These are phyloP conservation scores for Odontomyia ornata DNA, from an alignment of 2,888 invertebrate genomes.

Conservation along the genomic window DNA sequence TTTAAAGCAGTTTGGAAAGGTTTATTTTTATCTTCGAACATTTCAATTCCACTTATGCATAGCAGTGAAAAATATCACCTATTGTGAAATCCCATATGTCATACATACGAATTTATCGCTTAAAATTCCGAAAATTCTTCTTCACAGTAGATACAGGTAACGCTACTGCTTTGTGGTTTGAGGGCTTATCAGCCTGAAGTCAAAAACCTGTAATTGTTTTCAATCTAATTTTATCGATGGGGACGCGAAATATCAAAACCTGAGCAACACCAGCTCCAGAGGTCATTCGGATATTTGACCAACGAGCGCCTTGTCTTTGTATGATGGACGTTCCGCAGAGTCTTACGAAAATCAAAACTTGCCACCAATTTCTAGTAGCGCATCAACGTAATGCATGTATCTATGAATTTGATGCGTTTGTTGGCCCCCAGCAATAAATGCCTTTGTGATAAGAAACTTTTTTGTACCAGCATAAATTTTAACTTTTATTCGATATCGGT, in stretches of 20 bases:
- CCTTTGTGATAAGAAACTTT: constrained; percentile 23
- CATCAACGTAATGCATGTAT: not conserved
- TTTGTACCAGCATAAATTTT: not conserved
- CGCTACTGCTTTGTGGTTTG: not conserved
- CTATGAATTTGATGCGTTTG: constrained; percentile 26
- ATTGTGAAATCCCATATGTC: not conserved
- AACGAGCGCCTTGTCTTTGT: not conserved
- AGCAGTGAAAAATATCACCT: not conserved
- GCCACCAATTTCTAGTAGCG: not conserved
- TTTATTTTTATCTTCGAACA: too few species aligned
- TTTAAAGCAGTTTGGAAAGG: too few species aligned
- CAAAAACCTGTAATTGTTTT: constrained; percentile 40
- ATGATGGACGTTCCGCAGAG: not conserved
- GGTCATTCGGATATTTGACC: not conserved
- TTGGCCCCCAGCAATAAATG: constrained; percentile 20
- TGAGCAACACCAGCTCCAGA: not conserved
- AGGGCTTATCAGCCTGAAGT: not conserved
- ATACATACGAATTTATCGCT: not conserved
- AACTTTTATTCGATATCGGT: not conserved
- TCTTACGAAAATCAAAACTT: constrained; percentile 6
- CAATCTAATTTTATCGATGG: not conserved
- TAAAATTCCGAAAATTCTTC: constrained; percentile 39
- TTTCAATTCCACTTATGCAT: not conserved
- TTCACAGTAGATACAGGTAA: not conserved
- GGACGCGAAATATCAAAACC: not conserved